Percentiles rank a stretch among this genome's conserved stretches.
Evolutionary conservation across 2,888 invertebrate species (phyloP).

Genomic region (Cryptocheilus praepositus): DNA sequence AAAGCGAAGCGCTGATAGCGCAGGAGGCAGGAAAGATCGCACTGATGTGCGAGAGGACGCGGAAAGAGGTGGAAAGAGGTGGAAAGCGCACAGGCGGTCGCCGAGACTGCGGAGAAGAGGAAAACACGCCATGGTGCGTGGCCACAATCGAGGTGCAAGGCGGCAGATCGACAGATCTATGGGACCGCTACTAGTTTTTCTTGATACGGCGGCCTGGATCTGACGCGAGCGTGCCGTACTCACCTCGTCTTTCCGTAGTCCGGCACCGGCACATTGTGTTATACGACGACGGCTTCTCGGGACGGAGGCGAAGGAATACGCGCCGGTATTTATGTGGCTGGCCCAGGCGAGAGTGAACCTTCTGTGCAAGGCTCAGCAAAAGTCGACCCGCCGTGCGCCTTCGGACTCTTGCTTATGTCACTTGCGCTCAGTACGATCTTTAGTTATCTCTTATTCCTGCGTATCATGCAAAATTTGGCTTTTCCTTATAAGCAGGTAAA

Average conservation of each 20-base stretch:
- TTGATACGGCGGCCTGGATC: conserved; percentile 57
- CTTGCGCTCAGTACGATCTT: no score
- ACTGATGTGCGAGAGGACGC: not conserved
- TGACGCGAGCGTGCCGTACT: conserved; percentile 56
- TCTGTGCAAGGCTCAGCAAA: no score
- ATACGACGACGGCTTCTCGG: not conserved
- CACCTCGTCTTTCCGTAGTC: conserved; percentile 5
- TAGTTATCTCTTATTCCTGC: no score
- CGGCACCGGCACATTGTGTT: conserved; percentile 19
- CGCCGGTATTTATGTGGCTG: no score
- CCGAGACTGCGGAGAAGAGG: conserved; percentile 15
- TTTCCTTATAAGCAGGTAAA: no score
- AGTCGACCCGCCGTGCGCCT: no score
- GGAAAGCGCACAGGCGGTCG: not conserved
- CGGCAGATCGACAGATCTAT: conserved; percentile 60
- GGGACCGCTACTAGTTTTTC: conserved; percentile 69
- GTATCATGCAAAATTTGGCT: no score
- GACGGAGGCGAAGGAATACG: no score
- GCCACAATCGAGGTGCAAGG: conserved; percentile 22
- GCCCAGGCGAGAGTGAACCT: no score
- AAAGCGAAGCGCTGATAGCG: not conserved
- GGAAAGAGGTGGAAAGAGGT: conserved; percentile 1
- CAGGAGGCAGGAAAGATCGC: not conserved
- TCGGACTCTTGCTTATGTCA: no score
- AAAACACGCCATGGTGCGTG: conserved; percentile 1